Base-by-base conservation (phyloP, 2,113 vertebrate species). In the Syngnathus floridae region DNA sequence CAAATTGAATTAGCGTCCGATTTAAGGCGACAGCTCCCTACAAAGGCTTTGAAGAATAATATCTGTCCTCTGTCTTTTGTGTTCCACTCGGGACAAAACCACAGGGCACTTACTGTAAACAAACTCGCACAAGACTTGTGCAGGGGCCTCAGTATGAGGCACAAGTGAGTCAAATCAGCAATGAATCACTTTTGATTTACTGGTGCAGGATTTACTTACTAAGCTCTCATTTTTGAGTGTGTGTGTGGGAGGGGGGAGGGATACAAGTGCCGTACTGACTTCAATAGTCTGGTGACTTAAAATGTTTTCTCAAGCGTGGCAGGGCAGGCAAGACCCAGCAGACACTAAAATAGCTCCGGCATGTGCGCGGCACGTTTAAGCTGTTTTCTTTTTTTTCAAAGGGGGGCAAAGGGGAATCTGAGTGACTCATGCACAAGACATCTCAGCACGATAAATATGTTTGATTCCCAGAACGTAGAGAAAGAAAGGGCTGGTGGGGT, bases 401-500 rank as follows among this genome's bases (percentile, higher is more conserved):
- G 48, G 45, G 45, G 14, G 14, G 45, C 19, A n/a, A 51, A 51
- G 19, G 48, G 74, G 60, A 46, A 75, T 79, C 43, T 3, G 77
- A 77, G 75, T 87, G 85, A 87, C 75, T 88, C 82, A 75, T 49
- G 54, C 54, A 41, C n/a, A 12, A 82, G 66, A 76, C 51, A 81
- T 80, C 46, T 74, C 6, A 1, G 57, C 61, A 40, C 21, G 12
- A 31, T 56, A 56, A 56, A 56, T 56, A 56, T 5, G 3, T 48
- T 57, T 55, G 1, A n/a, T 14, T 57, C 10, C 8, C 17, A 52
- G 46, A 64, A 35, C 19, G 40, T 63, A 5, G 51, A 52, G n/a
- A 13, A 37, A 13, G 31, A 13, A 37, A 13, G 31, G 37, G 41
- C 36, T 38, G 56, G 56, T 66, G 19, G n/a, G n/a, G 38, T 12